These are phyloP conservation scores for Butastur rufipennis DNA, from an alignment of 2,113 vertebrate genomes.

Conservation along the genomic window DNA sequence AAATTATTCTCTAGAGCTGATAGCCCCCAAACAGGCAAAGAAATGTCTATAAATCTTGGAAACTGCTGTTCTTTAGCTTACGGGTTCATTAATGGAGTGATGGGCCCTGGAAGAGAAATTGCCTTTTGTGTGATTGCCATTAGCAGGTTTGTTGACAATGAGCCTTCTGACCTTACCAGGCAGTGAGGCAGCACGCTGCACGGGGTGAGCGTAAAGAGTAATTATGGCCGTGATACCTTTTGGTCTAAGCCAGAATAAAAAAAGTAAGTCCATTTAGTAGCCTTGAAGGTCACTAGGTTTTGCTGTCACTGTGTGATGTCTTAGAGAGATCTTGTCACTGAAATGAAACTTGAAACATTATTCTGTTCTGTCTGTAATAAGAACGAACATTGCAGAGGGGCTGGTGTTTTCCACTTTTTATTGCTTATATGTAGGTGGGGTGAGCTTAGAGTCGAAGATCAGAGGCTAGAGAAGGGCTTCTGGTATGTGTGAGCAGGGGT, in stretches of 20 bases:
- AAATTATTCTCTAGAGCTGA: neutral
- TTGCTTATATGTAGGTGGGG: rapidly evolving
- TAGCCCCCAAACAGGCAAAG: neutral
- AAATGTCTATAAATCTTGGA: conserved; percentile 45
- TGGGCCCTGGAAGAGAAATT: conserved; percentile 61
- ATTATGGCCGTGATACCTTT: neutral
- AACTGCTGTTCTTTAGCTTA: conserved; percentile 35
- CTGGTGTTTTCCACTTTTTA: neutral
- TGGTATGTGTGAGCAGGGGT: neutral
- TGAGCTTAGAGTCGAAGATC: neutral
- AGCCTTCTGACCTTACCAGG: conserved; percentile 31
- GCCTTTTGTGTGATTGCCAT: conserved; percentile 49
- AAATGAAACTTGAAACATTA: neutral
- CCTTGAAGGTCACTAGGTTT: neutral
- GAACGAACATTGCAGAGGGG: neutral
- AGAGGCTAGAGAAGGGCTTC: neutral
- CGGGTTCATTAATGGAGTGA: conserved; percentile 38
- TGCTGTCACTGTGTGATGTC: neutral
- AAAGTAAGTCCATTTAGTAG: neutral
- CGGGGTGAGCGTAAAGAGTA: neutral
- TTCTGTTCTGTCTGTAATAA: neutral
- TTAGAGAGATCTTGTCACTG: neutral
- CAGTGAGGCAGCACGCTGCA: neutral
- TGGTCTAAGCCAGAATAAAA: neutral
- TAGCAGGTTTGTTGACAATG: conserved; percentile 56